Percentiles rank a stretch among this genome's conserved stretches.
Conservation (phyloP, 2,113 vertebrate species). For the Pollachius pollachius region DNA sequence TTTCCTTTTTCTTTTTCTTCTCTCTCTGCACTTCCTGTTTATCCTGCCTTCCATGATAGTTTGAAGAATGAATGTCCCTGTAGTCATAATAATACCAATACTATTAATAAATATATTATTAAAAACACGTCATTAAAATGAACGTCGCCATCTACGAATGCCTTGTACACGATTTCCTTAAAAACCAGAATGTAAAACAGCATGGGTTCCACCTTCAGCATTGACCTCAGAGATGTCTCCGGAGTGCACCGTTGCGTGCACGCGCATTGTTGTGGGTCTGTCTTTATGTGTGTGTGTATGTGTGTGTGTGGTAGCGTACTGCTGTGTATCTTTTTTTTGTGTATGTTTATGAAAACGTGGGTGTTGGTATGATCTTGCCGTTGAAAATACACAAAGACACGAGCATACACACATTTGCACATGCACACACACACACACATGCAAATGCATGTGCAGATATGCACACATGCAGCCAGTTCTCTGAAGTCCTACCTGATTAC, state of each 20-base stretch:
- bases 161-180: constrained; percentile 77
- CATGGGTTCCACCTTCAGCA: constrained; percentile 43
- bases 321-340: constrained; percentile 2
- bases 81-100: neutral
- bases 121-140: neutral
- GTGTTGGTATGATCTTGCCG: constrained; percentile 6
- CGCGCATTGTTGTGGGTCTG: constrained; percentile 6
- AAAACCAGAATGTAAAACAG: constrained; percentile 68
- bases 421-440: neutral
- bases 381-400: neutral
- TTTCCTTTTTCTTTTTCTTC: neutral
- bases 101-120: constrained; percentile 2
- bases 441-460: no score
- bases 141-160: constrained; percentile 63
- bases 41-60: neutral
- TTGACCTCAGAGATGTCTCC: constrained; percentile 42
- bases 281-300: constrained; percentile 25
- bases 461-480: neutral
- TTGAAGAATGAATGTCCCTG: neutral
- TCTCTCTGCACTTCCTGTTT: constrained; percentile 25
- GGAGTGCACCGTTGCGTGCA: constrained; percentile 9
- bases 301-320: constrained; percentile 9
- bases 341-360: neutral
- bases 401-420: neutral
- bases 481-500: neutral